Percentiles rank a stretch among this genome's conserved stretches.
These are phyloP conservation scores for Tricholauxania praeusta DNA, from an alignment of 2,888 invertebrate species.

Conservation along the genomic window DNA sequence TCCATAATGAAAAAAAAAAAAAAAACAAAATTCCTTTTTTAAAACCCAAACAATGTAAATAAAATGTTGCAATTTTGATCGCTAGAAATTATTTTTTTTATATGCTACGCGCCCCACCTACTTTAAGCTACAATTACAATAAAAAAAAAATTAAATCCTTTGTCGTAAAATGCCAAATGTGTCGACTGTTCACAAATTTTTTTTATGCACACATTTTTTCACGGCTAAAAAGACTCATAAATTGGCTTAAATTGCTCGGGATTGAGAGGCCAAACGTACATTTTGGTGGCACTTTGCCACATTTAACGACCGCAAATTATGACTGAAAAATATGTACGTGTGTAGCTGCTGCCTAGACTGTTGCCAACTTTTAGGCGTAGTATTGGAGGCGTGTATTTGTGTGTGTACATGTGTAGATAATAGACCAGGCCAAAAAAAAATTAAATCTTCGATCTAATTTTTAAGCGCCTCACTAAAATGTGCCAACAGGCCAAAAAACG, in stretches of 20 bases:
- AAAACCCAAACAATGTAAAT: neutral
- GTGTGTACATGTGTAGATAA: neutral
- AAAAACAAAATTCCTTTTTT: neutral
- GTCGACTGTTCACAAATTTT: neutral
- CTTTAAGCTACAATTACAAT: neutral
- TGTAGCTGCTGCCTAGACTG: conserved; percentile 1
- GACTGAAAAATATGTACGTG: conserved; percentile 9
- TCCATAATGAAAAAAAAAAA: neutral
- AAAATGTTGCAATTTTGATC: conserved; percentile 2
- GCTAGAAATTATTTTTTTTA: neutral
- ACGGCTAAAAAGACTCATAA: conserved; percentile 17
- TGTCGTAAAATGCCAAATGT: conserved; percentile 1
- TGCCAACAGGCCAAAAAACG: too few species aligned
- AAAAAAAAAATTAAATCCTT: conserved; percentile 13
- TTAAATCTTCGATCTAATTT: too few species aligned
- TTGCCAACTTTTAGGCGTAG: conserved; percentile 15
- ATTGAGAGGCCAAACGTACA: conserved; percentile 2
- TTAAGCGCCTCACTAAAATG: too few species aligned
- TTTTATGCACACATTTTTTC: conserved; percentile 9
- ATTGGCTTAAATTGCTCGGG: conserved; percentile 11
- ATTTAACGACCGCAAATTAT: conserved; percentile 25
- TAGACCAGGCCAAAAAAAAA: too few species aligned
- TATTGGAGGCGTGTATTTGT: neutral
- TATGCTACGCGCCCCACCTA: neutral
- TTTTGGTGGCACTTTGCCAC: conserved; percentile 22